Evolutionary conservation across 2,888 invertebrate species (phyloP).

Genomic region (Noctuana brunneofusca): DNA sequence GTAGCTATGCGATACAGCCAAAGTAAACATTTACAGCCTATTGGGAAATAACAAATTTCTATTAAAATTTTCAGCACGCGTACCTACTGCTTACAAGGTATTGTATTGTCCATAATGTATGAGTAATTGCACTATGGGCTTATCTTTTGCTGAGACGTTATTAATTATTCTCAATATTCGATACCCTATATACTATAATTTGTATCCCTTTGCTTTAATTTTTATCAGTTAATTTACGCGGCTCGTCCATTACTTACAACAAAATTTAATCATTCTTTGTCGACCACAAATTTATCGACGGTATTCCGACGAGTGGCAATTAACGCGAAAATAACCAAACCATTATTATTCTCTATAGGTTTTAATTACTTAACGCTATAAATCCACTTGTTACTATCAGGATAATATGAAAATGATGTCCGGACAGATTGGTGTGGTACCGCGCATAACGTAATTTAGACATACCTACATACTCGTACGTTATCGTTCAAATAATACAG

Average conservation of each 20-base stretch:
- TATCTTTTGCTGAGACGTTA: no score
- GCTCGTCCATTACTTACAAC: neutral
- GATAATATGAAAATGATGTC: neutral
- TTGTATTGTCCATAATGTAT: no score
- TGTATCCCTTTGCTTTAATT: neutral
- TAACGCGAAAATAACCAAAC: conserved; percentile 7
- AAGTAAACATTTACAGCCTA: conserved; percentile 48
- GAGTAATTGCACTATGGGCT: no score
- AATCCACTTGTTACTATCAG: neutral
- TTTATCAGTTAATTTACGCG: neutral
- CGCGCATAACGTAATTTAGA: no score
- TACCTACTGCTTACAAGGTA: neutral
- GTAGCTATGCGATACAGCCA: conserved; percentile 27
- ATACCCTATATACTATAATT: no score
- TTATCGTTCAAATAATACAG: no score
- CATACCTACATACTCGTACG: no score
- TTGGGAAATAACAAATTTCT: conserved; percentile 48
- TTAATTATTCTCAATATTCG: neutral
- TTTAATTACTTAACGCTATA: neutral
- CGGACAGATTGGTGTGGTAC: neutral
- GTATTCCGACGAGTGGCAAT: neutral
- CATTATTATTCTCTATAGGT: neutral
- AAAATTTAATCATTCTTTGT: conserved; percentile 1
- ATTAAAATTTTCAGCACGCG: conserved; percentile 29
- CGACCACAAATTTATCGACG: neutral